Conservation (phyloP, 2,113 vertebrate genomes). For the Setophaga kirtlandii region DNA sequence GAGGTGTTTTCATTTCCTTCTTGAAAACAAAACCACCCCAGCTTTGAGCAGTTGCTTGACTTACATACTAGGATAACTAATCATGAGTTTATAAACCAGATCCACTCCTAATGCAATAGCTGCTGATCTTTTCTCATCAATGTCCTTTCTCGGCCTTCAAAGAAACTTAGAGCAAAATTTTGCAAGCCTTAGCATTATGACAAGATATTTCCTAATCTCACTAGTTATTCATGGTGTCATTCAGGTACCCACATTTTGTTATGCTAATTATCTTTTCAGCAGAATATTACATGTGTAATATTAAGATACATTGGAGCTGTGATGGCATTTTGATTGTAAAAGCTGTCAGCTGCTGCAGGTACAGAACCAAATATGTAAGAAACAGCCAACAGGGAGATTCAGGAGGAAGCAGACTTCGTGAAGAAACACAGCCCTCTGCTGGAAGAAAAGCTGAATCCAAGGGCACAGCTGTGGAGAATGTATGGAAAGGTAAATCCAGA, state of each 20-base stretch:
- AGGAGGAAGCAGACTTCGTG: slow-evolving; percentile 75
- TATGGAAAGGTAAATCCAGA: slow-evolving; percentile 71
- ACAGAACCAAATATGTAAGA: slow-evolving; percentile 59
- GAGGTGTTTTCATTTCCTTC: not conserved
- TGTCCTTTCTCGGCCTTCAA: not conserved
- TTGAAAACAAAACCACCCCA: not conserved
- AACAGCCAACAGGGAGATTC: slow-evolving; percentile 62
- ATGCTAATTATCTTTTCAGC: not conserved
- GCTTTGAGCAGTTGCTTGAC: not conserved
- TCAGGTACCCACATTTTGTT: not conserved
- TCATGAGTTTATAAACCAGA: not conserved
- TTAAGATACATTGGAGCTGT: slow-evolving; percentile 76
- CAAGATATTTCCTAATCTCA: not conserved
- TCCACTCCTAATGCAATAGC: not conserved
- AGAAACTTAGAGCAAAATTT: not conserved
- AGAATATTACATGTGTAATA: slow-evolving; percentile 75
- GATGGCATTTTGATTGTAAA: slow-evolving; percentile 72
- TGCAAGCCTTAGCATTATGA: not conserved
- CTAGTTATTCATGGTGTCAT: not conserved
- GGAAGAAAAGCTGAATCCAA: slow-evolving; percentile 76
- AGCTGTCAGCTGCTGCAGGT: slow-evolving; percentile 36
- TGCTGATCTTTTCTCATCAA: not conserved
- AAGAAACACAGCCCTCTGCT: slow-evolving; percentile 77
- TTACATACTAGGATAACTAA: not conserved
- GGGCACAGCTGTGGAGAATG: slow-evolving; percentile 22